Conservation (phyloP, 2,113 vertebrate genomes). For the Pachyramphus minor region DNA sequence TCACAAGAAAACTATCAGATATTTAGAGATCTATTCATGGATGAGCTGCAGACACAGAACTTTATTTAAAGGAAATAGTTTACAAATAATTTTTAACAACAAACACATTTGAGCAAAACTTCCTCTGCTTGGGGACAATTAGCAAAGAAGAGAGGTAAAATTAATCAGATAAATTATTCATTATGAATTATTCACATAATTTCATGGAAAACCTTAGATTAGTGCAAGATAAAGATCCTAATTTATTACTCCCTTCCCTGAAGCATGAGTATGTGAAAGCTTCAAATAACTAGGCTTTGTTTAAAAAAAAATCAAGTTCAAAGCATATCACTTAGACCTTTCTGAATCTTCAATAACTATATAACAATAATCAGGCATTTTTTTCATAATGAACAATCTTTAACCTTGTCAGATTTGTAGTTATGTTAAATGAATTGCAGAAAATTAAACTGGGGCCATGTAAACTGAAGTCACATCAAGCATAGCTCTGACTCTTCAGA, state of each 20-base stretch:
- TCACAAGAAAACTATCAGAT: background rate
- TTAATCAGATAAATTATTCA: background rate
- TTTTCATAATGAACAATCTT: too few species aligned
- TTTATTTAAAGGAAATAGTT: background rate
- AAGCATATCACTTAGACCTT: background rate
- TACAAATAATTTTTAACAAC: background rate
- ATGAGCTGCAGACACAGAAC: background rate
- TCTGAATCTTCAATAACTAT: background rate
- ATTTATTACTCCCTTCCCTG: background rate
- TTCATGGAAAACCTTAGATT: background rate
- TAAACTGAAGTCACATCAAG: background rate
- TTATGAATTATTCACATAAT: background rate
- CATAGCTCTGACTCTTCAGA: background rate
- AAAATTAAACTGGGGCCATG: background rate
- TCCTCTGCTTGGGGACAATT: background rate
- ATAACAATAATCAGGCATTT: too few species aligned
- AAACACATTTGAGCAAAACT: background rate
- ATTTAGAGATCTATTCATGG: background rate
- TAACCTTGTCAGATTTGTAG: background rate
- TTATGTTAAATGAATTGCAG: background rate
- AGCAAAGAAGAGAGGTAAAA: background rate
- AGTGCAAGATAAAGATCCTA: background rate
- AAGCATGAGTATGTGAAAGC: background rate
- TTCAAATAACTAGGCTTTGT: background rate
- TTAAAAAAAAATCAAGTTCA: background rate